A percentile compares a stretch with the other conserved stretches of the same genome.
These are phyloP conservation scores for Chionis minor DNA, from an alignment of 2,113 vertebrate genomes.

Conservation along the genomic window DNA sequence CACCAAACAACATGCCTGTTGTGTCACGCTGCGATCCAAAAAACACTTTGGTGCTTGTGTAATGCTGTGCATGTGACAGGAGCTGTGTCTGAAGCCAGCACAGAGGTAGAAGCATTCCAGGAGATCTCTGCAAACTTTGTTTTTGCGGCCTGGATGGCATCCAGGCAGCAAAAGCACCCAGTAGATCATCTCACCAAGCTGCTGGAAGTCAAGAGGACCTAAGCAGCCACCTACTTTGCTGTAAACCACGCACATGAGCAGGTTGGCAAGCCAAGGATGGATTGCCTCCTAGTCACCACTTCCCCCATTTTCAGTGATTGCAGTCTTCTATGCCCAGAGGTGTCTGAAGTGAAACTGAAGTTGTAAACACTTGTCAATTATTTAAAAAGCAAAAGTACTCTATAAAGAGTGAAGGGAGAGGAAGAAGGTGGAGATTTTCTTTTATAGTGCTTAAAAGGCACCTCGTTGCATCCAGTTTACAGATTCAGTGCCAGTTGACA, in stretches of 20 bases:
- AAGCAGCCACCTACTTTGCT: not conserved
- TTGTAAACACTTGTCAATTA: not conserved
- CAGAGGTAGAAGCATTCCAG: not conserved
- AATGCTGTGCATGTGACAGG: fast-evolving
- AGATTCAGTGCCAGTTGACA: not conserved
- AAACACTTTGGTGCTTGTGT: not conserved
- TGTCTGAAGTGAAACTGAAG: not conserved
- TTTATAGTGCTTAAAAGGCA: not conserved
- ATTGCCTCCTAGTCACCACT: fast-evolving
- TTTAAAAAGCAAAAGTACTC: not conserved
- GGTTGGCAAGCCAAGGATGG: not conserved
- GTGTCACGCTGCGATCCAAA: not conserved
- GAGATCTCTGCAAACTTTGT: fast-evolving
- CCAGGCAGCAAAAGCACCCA: not conserved
- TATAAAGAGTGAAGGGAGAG: not conserved
- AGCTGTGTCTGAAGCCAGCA: not conserved
- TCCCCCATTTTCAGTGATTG: fast-evolving
- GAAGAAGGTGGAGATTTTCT: not conserved
- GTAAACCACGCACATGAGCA: fast-evolving
- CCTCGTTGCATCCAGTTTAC: not conserved
- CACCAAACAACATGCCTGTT: not conserved
- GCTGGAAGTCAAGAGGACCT: not conserved
- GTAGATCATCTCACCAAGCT: not conserved
- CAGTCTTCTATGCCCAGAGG: not conserved
- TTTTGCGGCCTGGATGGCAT: not conserved